Evolutionary conservation across 1,140 invertebrate species (phyloP), one percentile per base, ranked within the genome.

Genomic region (Venustaconcha ellipsiformis): DNA sequence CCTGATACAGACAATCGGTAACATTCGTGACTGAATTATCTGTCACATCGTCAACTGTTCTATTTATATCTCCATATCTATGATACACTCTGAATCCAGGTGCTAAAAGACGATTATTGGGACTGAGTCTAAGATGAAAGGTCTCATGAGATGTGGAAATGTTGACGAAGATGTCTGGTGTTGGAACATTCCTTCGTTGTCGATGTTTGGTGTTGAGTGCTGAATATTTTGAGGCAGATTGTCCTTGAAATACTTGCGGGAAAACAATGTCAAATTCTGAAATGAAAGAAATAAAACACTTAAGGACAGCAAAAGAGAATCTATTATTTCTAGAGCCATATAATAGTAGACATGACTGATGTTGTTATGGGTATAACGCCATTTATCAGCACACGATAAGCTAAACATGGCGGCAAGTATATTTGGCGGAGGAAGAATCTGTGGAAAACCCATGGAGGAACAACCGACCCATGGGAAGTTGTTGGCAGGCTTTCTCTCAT

Each of bases 41-140:
- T 15, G 65, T 74, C 66, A 74, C 37, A 48, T 74, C 72, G 63
- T 74, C 72, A 73, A 8, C 57, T 56, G 57, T 55, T 13, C 18
- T 37, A 30, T 26, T 72, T 62, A 72, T 57, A 67, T 74, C 72
- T 67, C 59, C 64, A n/a, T 48, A 18, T 18, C 73, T 67, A 48
- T 75, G 73, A 26, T 75, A 75, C 63, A 75, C 37, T 64, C 70
- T 75, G 67, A 75, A 75, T 26, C 73, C 58, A 13, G 73, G 67
- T 14, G 67, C 73, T 11, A 75, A 67, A 15, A 75, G 66, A 23
- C 69, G 55, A 18, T 17, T 8, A 58, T 75, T 75, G 23, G 66
- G 67, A 23, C n/a, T 48, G 57, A 75, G 73, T 37, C 63, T 67
- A 57, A 75, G 30, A 48, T 75, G 73, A 48, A 62, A 75, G 13